Conservation (phyloP, 2,797 vertebrate species). For the Chanos chanos region DNA sequence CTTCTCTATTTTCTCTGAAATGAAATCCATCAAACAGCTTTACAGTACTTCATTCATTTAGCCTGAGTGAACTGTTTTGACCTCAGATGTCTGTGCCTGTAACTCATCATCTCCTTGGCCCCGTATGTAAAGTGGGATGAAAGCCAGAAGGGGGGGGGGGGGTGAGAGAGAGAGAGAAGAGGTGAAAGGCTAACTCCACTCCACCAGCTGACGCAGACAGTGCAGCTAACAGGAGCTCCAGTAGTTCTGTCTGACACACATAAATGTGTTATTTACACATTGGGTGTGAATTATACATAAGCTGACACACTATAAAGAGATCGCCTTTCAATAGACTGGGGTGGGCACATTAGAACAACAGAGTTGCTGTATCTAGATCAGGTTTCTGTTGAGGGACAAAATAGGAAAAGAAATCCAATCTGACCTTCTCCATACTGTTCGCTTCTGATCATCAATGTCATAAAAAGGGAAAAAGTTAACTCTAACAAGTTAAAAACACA, state of each 20-base stretch:
- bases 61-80: constrained; percentile 5
- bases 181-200: constrained; percentile 62
- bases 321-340: constrained; percentile 41
- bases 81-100: constrained; percentile 48
- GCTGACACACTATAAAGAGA: constrained; percentile 31
- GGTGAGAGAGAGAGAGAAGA: constrained; percentile 42
- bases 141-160: neutral
- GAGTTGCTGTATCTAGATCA: constrained; percentile 5
- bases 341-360: constrained; percentile 18
- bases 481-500: too few relatives aligned
- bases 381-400: constrained; percentile 17
- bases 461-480: too few relatives aligned
- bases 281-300: constrained; percentile 60
- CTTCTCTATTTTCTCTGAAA: too few relatives aligned
- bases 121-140: neutral
- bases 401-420: neutral
- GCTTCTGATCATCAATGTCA: too few relatives aligned
- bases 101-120: constrained; percentile 36
- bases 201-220: constrained; percentile 49
- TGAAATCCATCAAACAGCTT: too few relatives aligned
- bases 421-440: constrained; percentile 5
- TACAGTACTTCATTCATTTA: too few relatives aligned
- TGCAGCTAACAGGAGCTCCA: constrained; percentile 26
- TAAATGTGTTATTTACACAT: constrained; percentile 54
- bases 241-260: constrained; percentile 53